These are phyloP conservation scores for Deroplatys truncata DNA, from an alignment of 2,888 invertebrate species.

Conservation along the genomic window DNA sequence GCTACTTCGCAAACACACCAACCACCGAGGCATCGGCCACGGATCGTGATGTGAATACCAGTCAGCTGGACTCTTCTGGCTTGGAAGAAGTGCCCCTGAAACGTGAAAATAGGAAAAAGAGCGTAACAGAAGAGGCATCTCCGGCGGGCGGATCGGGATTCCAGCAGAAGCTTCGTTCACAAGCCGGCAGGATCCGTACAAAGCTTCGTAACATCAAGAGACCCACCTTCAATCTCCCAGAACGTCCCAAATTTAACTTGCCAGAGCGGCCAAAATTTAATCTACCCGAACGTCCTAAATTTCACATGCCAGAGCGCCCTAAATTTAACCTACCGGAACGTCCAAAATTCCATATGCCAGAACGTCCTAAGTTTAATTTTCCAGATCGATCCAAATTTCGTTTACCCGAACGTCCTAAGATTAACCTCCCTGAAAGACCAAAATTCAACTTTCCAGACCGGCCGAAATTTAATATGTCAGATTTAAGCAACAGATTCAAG, in stretches of 20 bases:
- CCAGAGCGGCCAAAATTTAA: slow-evolving; percentile 57
- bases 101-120: slow-evolving; percentile 44
- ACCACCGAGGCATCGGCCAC: slow-evolving; percentile 57
- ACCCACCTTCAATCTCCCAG: slow-evolving; percentile 48
- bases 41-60: slow-evolving; percentile 61
- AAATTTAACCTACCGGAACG: slow-evolving; percentile 55
- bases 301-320: slow-evolving; percentile 50
- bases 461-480: slow-evolving; percentile 23
- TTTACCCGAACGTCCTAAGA: slow-evolving; percentile 49
- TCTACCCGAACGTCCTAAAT: slow-evolving; percentile 60
- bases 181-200: slow-evolving; percentile 68
- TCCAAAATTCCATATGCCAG: slow-evolving; percentile 60
- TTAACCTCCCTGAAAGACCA: slow-evolving; percentile 58
- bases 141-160: slow-evolving; percentile 41
- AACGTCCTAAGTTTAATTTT: slow-evolving; percentile 51
- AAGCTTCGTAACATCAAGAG: slow-evolving; percentile 61
- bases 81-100: slow-evolving; percentile 60
- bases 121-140: slow-evolving; percentile 49
- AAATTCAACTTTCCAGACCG: slow-evolving; percentile 48
- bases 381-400: slow-evolving; percentile 40
- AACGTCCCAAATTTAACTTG: slow-evolving; percentile 49
- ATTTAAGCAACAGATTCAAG: neutral
- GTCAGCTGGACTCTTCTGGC: slow-evolving; percentile 47
- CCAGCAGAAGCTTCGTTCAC: slow-evolving; percentile 62
- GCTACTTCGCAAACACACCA: slow-evolving; percentile 41